Evolutionary conservation across 2,888 invertebrate species (phyloP), one percentile per base, ranked within the genome.

Genomic region (Seira musarum): DNA sequence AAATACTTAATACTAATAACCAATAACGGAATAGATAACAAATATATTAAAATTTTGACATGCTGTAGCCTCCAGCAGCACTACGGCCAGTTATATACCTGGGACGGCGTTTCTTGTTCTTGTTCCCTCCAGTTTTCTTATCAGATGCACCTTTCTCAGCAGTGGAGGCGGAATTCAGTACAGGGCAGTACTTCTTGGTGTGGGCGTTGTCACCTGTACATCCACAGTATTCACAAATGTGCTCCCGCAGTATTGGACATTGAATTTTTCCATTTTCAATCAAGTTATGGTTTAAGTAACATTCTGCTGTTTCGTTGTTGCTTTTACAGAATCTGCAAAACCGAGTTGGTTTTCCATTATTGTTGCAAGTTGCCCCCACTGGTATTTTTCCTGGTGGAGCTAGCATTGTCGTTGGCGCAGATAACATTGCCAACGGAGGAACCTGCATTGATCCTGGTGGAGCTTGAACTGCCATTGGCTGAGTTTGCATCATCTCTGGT

Each of bases 151-250:
- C 17, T 10, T 60, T 61, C n/a, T n/a, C n/a, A n/a, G n/a, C n/a
- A n/a, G n/a, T n/a, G n/a, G n/a, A n/a, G 17, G 57, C 57, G 40
- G 13, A 40, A 13, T 57, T 57, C 10, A 17, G 3, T n/a, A n/a
- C n/a, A 5, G 82, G 82, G 64, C 87, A 87, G 68, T 87, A 85
- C 15, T 77, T 82, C 10, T 69, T 57, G 3, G 87, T 87, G 80
- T 87, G 87, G 6, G 87, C 87, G 13, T 67, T 35, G 30, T 78
- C 83, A 6, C 87, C 87, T 5, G 85, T 85, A 0, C 85, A 84
- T 0, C 83, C 78, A 71, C 87, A 87, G 6, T 84, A 0, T 3
- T 81, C 82, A 57, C 87, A 87, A 1, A 82, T 78, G 49, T 83
- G 80, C n/a, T 53, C 46, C 10, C 83, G 53, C 13, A 87, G 81